Base-by-base conservation (phyloP, 2,888 invertebrate species). In the Standfussiana lucernea region DNA sequence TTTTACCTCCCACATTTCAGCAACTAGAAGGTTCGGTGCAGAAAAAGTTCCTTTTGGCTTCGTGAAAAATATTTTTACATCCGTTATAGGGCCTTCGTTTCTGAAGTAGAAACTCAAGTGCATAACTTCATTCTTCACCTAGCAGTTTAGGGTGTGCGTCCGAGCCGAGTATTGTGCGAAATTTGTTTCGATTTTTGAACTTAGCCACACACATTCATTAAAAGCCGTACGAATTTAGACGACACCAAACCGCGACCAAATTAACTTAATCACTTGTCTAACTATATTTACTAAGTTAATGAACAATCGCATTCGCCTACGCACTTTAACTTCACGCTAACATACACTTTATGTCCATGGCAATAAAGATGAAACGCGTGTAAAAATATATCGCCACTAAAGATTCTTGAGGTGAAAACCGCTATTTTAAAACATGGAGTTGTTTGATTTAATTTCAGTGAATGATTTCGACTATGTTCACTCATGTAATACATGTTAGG, bases 231-330 rank as follows among this genome's bases (percentile, higher is more conserved):
- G 59, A 74, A 73, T 76, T 73, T 28, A 72, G 56, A 72, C 72
- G 53, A 40, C 67, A 53, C 11, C 18, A 42, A 45, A 65, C 65
- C 70, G 32, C 47, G 76, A 42, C 78, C 84, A 77, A 83, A 84
- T 84, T 83, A 64, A 80, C 83, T 87, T 83, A 75, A 80, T 83
- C 65, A 80, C 80, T 75, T 66, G 78, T 82, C 77, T 70, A 50
- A 59, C 64, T 65, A 70, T 79, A 84, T 85, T 82, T 82, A 79
- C 72, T 13, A 79, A 56, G 77, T 64, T 73, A 73, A 85, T 82
- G 62, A 53, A 21, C n/a, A 7, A 78, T 61, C 61, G n/a, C 13
- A 45, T 28, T 32, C 35, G 24, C 70, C 77, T 62, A 85, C 79
- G 70, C 75, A 75, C 35, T 35, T 13, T 40, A 50, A 21, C 13